Percentiles rank a stretch among this genome's conserved stretches.
These are phyloP conservation scores for Eupsilia transversa DNA, from an alignment of 2,888 invertebrate species.

Conservation along the genomic window DNA sequence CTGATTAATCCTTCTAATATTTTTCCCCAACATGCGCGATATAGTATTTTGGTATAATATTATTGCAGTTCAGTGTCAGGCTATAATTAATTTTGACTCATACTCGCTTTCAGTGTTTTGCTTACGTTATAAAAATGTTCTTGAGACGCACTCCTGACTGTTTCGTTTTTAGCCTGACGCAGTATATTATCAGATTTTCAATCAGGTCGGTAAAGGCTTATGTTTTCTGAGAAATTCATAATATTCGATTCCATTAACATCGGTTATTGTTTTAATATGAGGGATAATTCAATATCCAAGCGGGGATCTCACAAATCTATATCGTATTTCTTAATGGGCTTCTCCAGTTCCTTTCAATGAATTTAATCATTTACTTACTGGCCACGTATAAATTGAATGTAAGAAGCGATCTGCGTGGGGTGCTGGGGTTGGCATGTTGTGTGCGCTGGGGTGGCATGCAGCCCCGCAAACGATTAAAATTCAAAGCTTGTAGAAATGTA, in stretches of 20 bases:
- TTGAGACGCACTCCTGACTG: neutral
- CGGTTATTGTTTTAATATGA: slow-evolving; percentile 36
- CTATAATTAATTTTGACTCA: slow-evolving; percentile 24
- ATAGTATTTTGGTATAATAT: neutral
- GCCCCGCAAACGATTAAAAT: slow-evolving; percentile 84
- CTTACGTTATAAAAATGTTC: slow-evolving; percentile 13
- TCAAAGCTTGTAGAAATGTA: slow-evolving; percentile 89
- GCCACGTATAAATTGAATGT: slow-evolving; percentile 70
- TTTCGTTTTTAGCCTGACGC: neutral
- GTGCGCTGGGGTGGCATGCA: slow-evolving; percentile 63
- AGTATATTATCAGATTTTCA: slow-evolving; percentile 7
- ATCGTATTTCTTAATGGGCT: slow-evolving; percentile 57
- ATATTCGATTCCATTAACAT: slow-evolving; percentile 49
- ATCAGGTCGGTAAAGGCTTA: slow-evolving; percentile 23
- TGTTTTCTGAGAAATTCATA: slow-evolving; percentile 22
- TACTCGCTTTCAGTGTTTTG: slow-evolving; percentile 2
- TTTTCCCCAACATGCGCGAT: neutral
- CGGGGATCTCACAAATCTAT: slow-evolving; percentile 42
- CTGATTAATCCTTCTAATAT: neutral
- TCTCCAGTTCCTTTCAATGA: slow-evolving; percentile 51
- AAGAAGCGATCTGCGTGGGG: slow-evolving; percentile 64
- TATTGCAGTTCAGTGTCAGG: neutral
- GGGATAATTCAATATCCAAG: slow-evolving; percentile 37
- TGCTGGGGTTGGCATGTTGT: slow-evolving; percentile 64
- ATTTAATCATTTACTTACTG: slow-evolving; percentile 66